phyloP scores from a whole-genome alignment of 2,113 vertebrate species.

The Gavia stellata region DNA sequence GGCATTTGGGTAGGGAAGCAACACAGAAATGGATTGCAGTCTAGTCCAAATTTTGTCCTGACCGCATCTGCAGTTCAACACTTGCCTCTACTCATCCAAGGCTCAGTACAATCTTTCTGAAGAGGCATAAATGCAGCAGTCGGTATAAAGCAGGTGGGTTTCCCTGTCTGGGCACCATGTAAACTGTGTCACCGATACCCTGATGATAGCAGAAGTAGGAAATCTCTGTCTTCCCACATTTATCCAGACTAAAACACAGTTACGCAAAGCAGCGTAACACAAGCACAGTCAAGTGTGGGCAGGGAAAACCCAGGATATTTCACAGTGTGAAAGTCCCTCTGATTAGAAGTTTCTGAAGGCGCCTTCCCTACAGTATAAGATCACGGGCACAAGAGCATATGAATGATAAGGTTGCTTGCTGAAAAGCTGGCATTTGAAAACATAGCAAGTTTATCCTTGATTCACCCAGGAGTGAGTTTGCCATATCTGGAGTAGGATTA shows the following conservation, averaged over 20 bases:
- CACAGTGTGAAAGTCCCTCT: not conserved
- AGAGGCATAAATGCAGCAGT: not conserved
- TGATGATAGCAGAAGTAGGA: not conserved
- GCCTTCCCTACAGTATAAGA: not conserved
- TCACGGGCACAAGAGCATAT: not conserved
- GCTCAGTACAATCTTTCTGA: not conserved
- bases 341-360: not conserved
- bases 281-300: not conserved
- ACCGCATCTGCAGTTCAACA: not conserved
- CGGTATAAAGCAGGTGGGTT: not conserved
- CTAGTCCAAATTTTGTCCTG: not conserved
- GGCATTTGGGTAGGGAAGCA: not conserved
- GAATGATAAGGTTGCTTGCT: not conserved
- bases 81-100: not conserved
- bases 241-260: not conserved
- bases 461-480: not conserved
- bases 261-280: slow-evolving; percentile 5
- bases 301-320: not conserved
- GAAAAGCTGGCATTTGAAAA: not conserved
- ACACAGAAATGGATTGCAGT: not conserved
- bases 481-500: not conserved
- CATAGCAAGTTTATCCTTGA: not conserved
- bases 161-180: not conserved
- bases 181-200: not conserved
- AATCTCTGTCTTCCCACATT: not conserved